Evolutionary conservation across 2,797 vertebrate genomes (phyloP).

Genomic region (Eulemur rubriventer): DNA sequence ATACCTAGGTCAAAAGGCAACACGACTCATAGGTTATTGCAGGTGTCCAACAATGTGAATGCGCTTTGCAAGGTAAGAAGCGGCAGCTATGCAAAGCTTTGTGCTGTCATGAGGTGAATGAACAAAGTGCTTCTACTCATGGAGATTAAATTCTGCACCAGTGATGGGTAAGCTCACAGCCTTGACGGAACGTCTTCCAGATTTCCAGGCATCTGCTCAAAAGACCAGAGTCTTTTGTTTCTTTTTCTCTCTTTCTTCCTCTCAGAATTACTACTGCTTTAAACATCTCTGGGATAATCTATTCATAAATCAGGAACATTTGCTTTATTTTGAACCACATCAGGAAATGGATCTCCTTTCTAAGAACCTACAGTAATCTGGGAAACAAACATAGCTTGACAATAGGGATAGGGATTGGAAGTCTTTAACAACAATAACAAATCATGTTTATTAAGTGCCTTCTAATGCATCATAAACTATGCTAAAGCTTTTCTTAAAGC

Average conservation of each 20-base stretch:
- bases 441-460: neutral
- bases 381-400: neutral
- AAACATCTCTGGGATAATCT: neutral
- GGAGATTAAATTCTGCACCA: neutral
- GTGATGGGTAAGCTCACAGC: rapidly evolving
- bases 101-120: too few relatives aligned
- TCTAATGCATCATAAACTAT: rapidly evolving
- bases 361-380: neutral
- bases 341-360: neutral
- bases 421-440: neutral
- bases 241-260: rapidly evolving
- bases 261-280: neutral
- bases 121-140: rapidly evolving
- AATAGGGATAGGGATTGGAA: neutral
- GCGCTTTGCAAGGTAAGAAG: neutral
- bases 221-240: neutral
- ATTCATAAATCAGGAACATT: neutral
- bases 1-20: neutral
- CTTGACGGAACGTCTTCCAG: neutral
- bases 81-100: neutral
- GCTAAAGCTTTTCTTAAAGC: neutral
- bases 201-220: neutral
- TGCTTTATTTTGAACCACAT: neutral
- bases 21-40: too few relatives aligned
- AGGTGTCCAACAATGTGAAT: too few relatives aligned